These are phyloP conservation scores for Pseudonaja textilis DNA, from an alignment of 2,113 vertebrate species.

Conservation along the genomic window DNA sequence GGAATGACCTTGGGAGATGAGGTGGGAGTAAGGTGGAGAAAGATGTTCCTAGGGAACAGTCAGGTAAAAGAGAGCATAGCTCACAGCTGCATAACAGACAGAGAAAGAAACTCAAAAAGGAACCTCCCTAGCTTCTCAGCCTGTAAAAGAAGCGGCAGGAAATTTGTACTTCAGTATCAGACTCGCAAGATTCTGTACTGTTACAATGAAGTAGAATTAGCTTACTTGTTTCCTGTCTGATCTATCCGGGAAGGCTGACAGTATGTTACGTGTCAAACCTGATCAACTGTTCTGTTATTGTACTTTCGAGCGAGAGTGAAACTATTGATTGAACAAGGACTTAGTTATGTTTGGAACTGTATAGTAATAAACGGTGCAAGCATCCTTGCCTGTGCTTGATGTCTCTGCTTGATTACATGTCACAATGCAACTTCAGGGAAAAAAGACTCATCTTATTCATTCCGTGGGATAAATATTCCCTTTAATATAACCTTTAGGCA, in stretches of 20 bases:
- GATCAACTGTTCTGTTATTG: background rate
- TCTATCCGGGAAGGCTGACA: background rate
- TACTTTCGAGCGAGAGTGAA: background rate
- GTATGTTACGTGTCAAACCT: background rate
- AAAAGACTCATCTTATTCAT: background rate
- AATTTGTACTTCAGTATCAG: background rate
- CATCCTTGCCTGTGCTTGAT: background rate
- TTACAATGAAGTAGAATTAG: background rate
- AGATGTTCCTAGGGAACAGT: background rate
- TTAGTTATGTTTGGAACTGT: background rate
- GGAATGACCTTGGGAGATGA: background rate
- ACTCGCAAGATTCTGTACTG: background rate
- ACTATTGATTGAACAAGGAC: background rate
- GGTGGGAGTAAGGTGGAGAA: background rate
- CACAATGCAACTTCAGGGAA: background rate
- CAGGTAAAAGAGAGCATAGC: background rate
- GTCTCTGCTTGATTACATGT: background rate
- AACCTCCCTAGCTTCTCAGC: background rate
- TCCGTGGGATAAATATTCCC: background rate
- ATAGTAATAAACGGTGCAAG: background rate
- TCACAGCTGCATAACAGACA: background rate
- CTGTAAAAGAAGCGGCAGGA: background rate
- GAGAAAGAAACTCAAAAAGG: background rate
- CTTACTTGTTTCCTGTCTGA: background rate
- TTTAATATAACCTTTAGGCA: background rate